phyloP scores from a whole-genome alignment of 2,888 invertebrate species.

The Periphyllus acericola region DNA sequence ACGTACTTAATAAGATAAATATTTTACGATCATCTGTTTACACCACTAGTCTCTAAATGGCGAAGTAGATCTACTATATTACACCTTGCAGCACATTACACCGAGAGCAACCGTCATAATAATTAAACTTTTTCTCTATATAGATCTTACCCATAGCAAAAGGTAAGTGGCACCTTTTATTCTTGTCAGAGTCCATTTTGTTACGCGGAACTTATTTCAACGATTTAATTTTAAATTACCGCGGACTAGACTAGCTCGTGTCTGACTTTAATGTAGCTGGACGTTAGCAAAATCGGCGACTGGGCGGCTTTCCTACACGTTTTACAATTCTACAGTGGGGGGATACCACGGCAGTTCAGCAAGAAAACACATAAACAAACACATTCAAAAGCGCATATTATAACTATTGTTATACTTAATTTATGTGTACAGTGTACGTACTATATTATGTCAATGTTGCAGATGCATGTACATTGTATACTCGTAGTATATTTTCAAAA shows the following conservation, averaged over 20 bases:
- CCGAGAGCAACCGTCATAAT: neutral
- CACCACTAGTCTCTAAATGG: too few species aligned
- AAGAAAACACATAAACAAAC: neutral
- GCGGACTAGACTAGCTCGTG: neutral
- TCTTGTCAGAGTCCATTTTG: neutral
- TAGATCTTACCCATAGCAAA: constrained; percentile 33
- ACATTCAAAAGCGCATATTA: neutral
- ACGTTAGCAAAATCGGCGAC: constrained; percentile 29
- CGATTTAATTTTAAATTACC: neutral
- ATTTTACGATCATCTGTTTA: too few species aligned
- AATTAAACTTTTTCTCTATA: neutral
- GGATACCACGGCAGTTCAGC: neutral
- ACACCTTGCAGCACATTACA: too few species aligned
- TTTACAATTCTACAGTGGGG: neutral
- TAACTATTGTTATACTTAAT: too few species aligned
- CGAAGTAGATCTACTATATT: too few species aligned
- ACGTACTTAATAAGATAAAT: too few species aligned
- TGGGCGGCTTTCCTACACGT: constrained; percentile 13
- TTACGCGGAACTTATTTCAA: neutral
- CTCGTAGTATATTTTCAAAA: too few species aligned
- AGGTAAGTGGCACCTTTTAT: constrained; percentile 26
- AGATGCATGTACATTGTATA: too few species aligned
- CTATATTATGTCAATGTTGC: too few species aligned
- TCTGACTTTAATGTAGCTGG: neutral
- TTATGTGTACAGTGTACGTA: too few species aligned